phyloP scores from a whole-genome alignment of 1,140 invertebrate species.

The Drosophila setifemur region DNA sequence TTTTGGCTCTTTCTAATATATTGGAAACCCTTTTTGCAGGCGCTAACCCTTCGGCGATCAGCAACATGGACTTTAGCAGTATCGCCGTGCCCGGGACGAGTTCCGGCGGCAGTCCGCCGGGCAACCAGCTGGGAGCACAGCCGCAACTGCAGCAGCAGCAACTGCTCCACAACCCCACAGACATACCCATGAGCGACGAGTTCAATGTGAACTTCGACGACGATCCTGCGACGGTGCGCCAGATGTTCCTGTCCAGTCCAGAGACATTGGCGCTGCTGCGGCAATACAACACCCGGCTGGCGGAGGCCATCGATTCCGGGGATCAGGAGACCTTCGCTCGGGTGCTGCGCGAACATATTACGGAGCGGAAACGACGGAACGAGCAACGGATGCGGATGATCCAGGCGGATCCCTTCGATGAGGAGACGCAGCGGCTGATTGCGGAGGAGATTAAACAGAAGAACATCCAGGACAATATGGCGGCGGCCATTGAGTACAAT shows the following conservation, averaged over 20 bases:
- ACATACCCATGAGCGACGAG: slow-evolving; percentile 73
- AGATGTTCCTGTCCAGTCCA: slow-evolving; percentile 96
- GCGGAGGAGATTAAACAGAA: slow-evolving; percentile 97
- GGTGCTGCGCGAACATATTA: slow-evolving; percentile 92
- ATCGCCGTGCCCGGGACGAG: slow-evolving; percentile 89
- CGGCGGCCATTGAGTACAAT: slow-evolving; percentile 98
- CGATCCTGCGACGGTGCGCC: slow-evolving; percentile 93
- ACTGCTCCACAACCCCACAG: slow-evolving; percentile 48
- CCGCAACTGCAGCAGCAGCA: slow-evolving; percentile 49
- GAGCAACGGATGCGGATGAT: slow-evolving; percentile 93
- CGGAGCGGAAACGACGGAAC: slow-evolving; percentile 90
- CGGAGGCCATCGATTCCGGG: slow-evolving; percentile 93
- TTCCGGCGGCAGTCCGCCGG: slow-evolving; percentile 50
- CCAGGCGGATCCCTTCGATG: slow-evolving; percentile 95
- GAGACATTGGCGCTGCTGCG: slow-evolving; percentile 95
- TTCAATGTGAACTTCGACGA: slow-evolving; percentile 85
- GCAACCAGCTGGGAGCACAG: not conserved
- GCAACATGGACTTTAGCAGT: slow-evolving; percentile 90
- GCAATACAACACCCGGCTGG: slow-evolving; percentile 96
- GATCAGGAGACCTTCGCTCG: slow-evolving; percentile 92
- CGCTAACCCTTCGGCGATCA: slow-evolving; percentile 43
- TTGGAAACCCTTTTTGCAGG: not conserved
- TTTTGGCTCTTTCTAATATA: no score
- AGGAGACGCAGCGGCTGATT: slow-evolving; percentile 96
- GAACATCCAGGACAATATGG: slow-evolving; percentile 99